These are phyloP conservation scores for Euphydryas editha DNA, from an alignment of 2,888 invertebrate species.

Conservation along the genomic window DNA sequence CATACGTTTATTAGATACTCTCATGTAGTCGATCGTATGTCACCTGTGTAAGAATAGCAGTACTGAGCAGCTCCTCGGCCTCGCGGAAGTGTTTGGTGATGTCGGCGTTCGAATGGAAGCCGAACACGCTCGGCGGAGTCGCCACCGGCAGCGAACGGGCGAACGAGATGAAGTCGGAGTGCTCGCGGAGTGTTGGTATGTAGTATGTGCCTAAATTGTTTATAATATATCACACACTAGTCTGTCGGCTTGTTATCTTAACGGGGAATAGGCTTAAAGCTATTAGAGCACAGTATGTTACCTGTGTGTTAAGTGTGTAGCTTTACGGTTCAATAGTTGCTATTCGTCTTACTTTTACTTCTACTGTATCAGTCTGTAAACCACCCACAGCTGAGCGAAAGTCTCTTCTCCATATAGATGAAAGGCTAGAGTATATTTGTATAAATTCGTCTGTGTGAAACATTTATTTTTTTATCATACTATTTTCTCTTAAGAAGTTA, in stretches of 20 bases:
- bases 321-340: no score
- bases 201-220: slow-evolving; percentile 85
- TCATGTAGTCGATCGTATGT: not conserved
- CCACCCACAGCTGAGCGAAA: no score
- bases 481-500: no score
- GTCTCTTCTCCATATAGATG: no score
- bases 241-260: no score
- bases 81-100: slow-evolving; percentile 96
- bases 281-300: no score
- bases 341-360: no score
- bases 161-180: slow-evolving; percentile 87
- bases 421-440: no score
- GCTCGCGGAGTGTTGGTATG: slow-evolving; percentile 88
- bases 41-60: slow-evolving; percentile 91
- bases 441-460: no score
- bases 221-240: not conserved
- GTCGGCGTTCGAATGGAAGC: slow-evolving; percentile 96
- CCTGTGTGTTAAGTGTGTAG: no score
- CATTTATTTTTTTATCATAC: no score
- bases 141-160: slow-evolving; percentile 88
- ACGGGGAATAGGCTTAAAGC: not conserved
- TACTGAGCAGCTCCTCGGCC: slow-evolving; percentile 89
- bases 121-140: slow-evolving; percentile 93
- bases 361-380: no score
- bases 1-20: not conserved